Evolutionary conservation across 2,797 vertebrate species (phyloP).

Genomic region (Epinephelus awoara): DNA sequence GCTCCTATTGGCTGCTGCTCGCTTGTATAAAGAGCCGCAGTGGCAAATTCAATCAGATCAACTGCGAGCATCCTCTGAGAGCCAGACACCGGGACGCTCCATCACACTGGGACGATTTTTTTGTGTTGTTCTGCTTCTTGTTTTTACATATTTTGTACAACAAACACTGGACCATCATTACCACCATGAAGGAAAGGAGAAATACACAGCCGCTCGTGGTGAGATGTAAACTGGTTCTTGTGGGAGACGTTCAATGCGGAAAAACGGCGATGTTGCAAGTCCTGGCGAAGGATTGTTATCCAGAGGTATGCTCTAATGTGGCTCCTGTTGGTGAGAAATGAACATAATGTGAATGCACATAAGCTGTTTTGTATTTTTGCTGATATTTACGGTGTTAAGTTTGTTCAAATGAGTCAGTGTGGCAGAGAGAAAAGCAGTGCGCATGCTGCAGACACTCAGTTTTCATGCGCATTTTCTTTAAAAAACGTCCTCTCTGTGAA

Average conservation of each 20-base stretch:
- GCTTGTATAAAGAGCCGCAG: slow-evolving; percentile 81
- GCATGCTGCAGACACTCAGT: slow-evolving; percentile 61
- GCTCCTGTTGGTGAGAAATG: neutral
- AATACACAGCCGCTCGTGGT: slow-evolving; percentile 90
- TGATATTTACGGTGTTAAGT: too few relatives aligned
- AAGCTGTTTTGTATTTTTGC: neutral
- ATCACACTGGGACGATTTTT: slow-evolving; percentile 31
- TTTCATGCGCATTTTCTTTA: slow-evolving; percentile 69
- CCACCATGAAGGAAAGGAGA: slow-evolving; percentile 93
- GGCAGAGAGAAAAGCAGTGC: slow-evolving; percentile 40
- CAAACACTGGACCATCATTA: slow-evolving; percentile 15
- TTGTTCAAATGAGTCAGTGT: neutral
- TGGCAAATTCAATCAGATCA: slow-evolving; percentile 81
- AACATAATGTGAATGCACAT: too few relatives aligned
- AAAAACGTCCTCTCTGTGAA: neutral
- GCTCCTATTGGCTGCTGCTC: slow-evolving; percentile 81
- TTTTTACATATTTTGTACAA: slow-evolving; percentile 10
- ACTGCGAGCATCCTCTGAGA: slow-evolving; percentile 69
- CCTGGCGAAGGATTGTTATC: slow-evolving; percentile 96
- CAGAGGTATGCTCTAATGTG: slow-evolving; percentile 87
- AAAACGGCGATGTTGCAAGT: slow-evolving; percentile 98
- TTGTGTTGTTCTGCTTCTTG: slow-evolving; percentile 7
- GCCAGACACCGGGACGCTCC: neutral
- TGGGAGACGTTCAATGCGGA: slow-evolving; percentile 97
- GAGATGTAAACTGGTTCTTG: slow-evolving; percentile 95